These are phyloP conservation scores for Ophioninae sp. DNA, from an alignment of 2,888 invertebrate species.

Conservation along the genomic window DNA sequence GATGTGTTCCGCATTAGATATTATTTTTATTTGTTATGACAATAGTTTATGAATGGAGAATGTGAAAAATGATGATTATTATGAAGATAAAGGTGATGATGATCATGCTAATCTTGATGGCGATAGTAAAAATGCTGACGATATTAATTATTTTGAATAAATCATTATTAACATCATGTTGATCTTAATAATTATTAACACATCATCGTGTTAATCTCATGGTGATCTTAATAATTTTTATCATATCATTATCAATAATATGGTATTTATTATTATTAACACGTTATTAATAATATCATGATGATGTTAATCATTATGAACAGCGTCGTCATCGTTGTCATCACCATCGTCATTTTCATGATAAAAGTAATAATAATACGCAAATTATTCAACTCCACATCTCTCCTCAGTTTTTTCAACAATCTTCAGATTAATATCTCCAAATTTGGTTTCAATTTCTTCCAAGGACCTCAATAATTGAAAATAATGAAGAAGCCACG, in stretches of 20 bases:
- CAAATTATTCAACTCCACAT: background rate
- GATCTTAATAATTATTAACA: too few relatives aligned
- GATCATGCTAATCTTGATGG: background rate
- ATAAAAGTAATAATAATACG: background rate
- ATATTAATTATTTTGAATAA: too few relatives aligned
- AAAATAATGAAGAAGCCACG: background rate
- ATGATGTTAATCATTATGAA: too few relatives aligned
- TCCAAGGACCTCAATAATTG: background rate
- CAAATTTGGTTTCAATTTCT: background rate
- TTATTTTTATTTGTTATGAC: background rate
- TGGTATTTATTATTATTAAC: too few relatives aligned
- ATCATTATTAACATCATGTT: too few relatives aligned
- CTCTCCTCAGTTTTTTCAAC: background rate
- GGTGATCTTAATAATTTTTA: too few relatives aligned
- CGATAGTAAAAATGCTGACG: background rate
- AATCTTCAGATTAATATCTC: background rate
- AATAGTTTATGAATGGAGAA: background rate
- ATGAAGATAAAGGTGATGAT: background rate
- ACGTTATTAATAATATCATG: too few relatives aligned
- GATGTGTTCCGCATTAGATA: background rate
- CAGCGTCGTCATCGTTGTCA: too few relatives aligned
- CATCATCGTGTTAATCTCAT: too few relatives aligned
- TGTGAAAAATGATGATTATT: background rate
- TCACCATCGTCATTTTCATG: background rate
- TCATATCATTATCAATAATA: too few relatives aligned